A percentile compares a stretch with the other conserved stretches of the same genome.
Evolutionary conservation across 2,113 vertebrate genomes (phyloP).

Genomic region (Eonycteris spelaea): DNA sequence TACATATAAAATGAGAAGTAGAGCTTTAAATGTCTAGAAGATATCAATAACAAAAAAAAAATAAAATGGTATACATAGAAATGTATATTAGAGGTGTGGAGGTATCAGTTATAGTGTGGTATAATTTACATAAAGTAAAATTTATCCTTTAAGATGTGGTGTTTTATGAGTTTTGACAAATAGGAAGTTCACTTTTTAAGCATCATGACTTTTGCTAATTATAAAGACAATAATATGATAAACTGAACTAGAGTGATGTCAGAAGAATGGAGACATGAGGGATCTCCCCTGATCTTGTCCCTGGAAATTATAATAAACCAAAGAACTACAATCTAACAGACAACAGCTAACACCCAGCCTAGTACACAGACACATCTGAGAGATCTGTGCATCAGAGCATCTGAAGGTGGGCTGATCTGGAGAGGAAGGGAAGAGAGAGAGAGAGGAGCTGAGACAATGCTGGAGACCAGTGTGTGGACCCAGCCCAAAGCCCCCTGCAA

Average conservation of each 20-base stretch:
- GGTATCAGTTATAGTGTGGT: background rate
- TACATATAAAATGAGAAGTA: background rate
- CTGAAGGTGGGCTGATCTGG: too few relatives aligned
- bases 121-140: background rate
- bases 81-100: background rate
- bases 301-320: too few relatives aligned
- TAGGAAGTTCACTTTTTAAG: background rate
- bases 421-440: too few relatives aligned
- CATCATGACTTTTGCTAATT: background rate
- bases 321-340: too few relatives aligned
- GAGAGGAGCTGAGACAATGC: too few relatives aligned
- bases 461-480: too few relatives aligned
- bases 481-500: too few relatives aligned
- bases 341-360: too few relatives aligned
- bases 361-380: too few relatives aligned
- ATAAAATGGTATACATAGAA: background rate
- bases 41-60: background rate
- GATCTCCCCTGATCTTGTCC: too few relatives aligned
- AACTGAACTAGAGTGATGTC: background rate
- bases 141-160: background rate
- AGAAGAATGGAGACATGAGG: too few relatives aligned
- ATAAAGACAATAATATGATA: background rate
- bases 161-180: background rate
- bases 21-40: background rate
- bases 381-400: too few relatives aligned